Conservation (phyloP, 2,113 vertebrate genomes). For the Barbus barbus region DNA sequence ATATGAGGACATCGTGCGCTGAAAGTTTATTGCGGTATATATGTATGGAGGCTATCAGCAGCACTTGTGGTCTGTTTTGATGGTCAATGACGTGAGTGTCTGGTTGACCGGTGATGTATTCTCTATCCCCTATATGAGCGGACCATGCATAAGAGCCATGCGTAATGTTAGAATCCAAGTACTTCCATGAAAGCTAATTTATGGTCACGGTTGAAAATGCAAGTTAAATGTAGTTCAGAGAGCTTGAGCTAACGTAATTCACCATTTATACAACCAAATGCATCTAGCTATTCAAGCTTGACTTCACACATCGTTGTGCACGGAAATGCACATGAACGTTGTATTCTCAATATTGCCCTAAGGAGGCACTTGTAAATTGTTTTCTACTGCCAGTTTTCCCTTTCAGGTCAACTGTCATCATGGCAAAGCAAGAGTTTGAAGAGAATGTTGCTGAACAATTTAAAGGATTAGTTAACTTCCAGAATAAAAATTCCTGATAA, state of each 20-base stretch:
- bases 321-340: neutral
- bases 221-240: neutral
- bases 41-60: slow-evolving; percentile 3
- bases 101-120: slow-evolving; percentile 1
- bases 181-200: neutral
- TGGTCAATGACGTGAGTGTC: neutral
- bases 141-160: neutral
- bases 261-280: too few relatives aligned
- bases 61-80: slow-evolving; percentile 28
- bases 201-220: neutral
- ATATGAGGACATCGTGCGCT: neutral
- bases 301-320: neutral
- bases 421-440: neutral
- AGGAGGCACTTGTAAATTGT: neutral
- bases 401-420: neutral
- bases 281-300: neutral
- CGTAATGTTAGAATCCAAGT: neutral
- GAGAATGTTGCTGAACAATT: neutral
- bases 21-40: neutral
- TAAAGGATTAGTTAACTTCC: too few relatives aligned
- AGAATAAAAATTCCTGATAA: too few relatives aligned
- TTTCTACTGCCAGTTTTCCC: neutral
- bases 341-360: neutral
- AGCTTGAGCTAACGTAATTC: too few relatives aligned
- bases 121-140: slow-evolving; percentile 2